Evolutionary conservation across 2,888 invertebrate genomes (phyloP).

Genomic region (Habroteleia sp.): DNA sequence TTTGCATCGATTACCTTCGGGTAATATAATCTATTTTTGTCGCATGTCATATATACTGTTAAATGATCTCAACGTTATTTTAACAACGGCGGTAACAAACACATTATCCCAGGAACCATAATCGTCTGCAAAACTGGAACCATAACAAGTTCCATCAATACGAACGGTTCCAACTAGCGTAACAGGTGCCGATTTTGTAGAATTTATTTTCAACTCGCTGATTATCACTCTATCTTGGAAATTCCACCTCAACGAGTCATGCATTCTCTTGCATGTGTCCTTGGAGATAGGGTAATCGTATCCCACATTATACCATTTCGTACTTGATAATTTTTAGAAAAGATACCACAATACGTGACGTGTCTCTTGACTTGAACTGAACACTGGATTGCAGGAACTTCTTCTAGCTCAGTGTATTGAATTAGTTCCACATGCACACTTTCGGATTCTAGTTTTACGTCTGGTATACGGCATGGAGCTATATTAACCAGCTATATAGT

Average conservation of each 20-base stretch:
- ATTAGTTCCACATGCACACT: background rate
- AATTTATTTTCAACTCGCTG: background rate
- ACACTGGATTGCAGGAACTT: background rate
- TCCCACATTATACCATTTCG: background rate
- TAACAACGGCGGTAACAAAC: conserved; percentile 1
- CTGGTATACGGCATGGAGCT: background rate
- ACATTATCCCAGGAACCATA: conserved; percentile 8
- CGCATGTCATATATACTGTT: too few relatives aligned
- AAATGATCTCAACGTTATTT: too few relatives aligned
- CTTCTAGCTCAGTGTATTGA: background rate
- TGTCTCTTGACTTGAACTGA: background rate
- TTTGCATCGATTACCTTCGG: too few relatives aligned
- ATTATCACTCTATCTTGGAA: background rate
- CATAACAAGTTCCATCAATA: background rate
- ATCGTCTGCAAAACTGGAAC: background rate
- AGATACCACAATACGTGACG: background rate
- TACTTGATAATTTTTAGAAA: background rate
- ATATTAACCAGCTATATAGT: background rate
- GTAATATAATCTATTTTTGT: too few relatives aligned
- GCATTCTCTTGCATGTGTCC: background rate
- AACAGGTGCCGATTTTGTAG: background rate
- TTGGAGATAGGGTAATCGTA: background rate
- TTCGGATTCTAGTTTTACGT: background rate
- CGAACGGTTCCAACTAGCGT: background rate
- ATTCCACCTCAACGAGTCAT: background rate